phyloP scores from a whole-genome alignment of 2,888 invertebrate species.

The Eilema griseolum region DNA sequence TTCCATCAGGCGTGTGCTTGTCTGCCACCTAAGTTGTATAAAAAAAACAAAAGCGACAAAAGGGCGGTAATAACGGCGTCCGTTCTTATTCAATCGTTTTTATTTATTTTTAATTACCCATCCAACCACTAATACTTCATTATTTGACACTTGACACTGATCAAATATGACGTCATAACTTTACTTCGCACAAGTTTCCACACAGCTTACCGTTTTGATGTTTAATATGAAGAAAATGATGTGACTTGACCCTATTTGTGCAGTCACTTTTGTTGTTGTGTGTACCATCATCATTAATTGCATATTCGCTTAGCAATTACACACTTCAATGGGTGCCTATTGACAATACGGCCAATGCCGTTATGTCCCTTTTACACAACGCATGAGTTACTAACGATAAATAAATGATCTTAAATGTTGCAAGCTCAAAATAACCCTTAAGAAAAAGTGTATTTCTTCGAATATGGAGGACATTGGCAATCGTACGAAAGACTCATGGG shows the following conservation, averaged over 20 bases:
- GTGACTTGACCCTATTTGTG: not conserved
- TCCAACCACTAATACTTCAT: too few species aligned
- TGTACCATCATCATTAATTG: slow-evolving; percentile 23
- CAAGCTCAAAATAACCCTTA: not conserved
- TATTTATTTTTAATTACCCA: not conserved
- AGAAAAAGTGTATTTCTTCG: not conserved
- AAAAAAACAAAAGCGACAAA: too few species aligned
- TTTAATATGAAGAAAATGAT: not conserved
- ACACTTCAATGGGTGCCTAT: slow-evolving; percentile 22
- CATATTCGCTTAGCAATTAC: slow-evolving; percentile 25
- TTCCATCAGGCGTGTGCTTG: too few species aligned
- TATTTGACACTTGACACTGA: not conserved
- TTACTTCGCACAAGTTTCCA: not conserved
- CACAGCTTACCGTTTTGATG: not conserved
- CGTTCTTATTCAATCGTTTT: not conserved
- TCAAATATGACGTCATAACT: not conserved
- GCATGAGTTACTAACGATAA: not conserved
- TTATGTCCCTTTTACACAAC: slow-evolving; percentile 21
- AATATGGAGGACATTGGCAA: not conserved
- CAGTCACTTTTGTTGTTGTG: not conserved
- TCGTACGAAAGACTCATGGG: not conserved
- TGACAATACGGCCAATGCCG: slow-evolving; percentile 45
- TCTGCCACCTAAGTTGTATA: too few species aligned
- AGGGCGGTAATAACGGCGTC: not conserved
- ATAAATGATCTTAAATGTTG: slow-evolving; percentile 4